Base-by-base conservation (phyloP, 2,797 vertebrate genomes). In the Tenualosa ilisha region DNA sequence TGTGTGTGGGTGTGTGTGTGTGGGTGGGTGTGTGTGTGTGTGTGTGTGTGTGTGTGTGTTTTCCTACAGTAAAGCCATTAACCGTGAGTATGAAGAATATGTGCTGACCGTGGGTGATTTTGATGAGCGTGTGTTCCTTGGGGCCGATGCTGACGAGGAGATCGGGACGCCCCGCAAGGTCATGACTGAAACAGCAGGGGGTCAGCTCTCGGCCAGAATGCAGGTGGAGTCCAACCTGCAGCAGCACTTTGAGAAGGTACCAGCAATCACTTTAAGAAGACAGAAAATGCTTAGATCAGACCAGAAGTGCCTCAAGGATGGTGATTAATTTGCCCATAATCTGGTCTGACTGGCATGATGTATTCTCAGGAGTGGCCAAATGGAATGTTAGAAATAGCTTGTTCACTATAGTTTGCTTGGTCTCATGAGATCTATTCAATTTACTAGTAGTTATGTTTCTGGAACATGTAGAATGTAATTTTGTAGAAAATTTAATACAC, bases 101-200 rank as follows among this genome's bases (percentile, higher is more conserved):
- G 98, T 99, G 87, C 90, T 99, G 91, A 99, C 98, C 0, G 96
- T 97, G 88, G 98, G 98, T 46, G 98, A 99, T 88, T 99, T 99
- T n/a, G 98, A 99, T 0, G 98, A 99, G 91, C 94, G 98, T 1
- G 96, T 99, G 87, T 99, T 99, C 94, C 93, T 99, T 82, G 98
- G 96, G 83, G 97, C 96, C 9, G 98, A 98, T 79, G 98, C 98
- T 0, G 97, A 99, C 46, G 98, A 99, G 87, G 98, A 99, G 91
- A 99, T 99, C 2, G 98, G 98, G 83, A 99, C 97, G 0, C 98
- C 97, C 7, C 96, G 92, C 68, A 99, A 98, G 86, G 89, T 93
- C 4, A 43, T 93, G 37, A 85, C 90, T 8, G 97, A 96, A 0
- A 43, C 93, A 0, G 88, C 93, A 0, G 81, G 90, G 6, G 94